Evolutionary conservation across 2,113 vertebrate genomes (phyloP), one percentile per base, ranked within the genome.

Genomic region (Irena cyanogastra): DNA sequence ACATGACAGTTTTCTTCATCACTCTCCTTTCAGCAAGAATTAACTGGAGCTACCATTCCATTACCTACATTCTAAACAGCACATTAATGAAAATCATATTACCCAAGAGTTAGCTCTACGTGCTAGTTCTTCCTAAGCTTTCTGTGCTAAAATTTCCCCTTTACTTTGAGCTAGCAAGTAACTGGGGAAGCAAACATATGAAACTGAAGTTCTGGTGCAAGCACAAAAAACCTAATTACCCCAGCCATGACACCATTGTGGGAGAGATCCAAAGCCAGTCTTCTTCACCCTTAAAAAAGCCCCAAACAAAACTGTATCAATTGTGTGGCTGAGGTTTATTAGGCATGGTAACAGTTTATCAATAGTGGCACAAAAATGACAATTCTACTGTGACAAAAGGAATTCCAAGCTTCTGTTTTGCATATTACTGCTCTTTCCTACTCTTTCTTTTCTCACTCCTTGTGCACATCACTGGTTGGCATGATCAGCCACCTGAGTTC

Each of bases 21-120:
- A 66, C 20, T 39, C 53, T 22, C 60, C 54, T 77, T 89, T 80
- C 14, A 28, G 63, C 52, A 94, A 87, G 82, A 97, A 86, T 57
- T 89, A 84, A 93, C 69, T 13, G n/a, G 59, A 96, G 61, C 31
- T 53, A 87, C 37, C 24, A 85, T 93, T 83, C 75, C 16, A 44
- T 76, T 95, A 89, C 31, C 35, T 93, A 37, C 81, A 77, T 96
- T 94, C 94, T 83, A 91, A 91, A 92, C 27, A 93, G n/a, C 28
- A 57, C 35, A 79, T 26, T 95, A 86, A 93, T 80, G 72, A 93
- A 96, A 97, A 82, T 13, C 22, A 1, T 39, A 60, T 68, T 24
- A 68, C 75, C 19, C 56, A 76, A 56, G 60, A 87, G 41, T 87
- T 23, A 92, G 17, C 23, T 59, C 61, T 44, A 87, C 50, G 85